Percentiles rank a stretch among this genome's conserved stretches.
Evolutionary conservation across 2,113 vertebrate genomes (phyloP).

Genomic region (Meles meles): DNA sequence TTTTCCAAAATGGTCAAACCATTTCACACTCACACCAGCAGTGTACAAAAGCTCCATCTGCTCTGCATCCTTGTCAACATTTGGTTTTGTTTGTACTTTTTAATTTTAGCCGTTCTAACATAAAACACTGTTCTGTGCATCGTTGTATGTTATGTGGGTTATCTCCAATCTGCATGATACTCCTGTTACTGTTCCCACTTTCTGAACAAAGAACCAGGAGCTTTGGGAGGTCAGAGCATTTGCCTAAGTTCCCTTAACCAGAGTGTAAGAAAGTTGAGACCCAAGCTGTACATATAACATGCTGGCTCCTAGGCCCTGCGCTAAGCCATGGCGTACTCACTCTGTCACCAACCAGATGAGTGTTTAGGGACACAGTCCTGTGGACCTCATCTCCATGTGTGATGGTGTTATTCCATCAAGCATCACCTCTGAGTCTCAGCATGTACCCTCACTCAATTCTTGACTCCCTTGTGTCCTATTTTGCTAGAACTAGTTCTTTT

Average conservation of each 20-base stretch:
- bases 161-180: not conserved
- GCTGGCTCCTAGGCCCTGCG: not conserved
- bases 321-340: not conserved
- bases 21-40: not conserved
- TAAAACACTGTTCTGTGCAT: not conserved
- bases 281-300: not conserved
- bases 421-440: not conserved
- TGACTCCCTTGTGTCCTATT: not conserved
- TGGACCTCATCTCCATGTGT: not conserved
- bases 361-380: not conserved
- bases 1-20: not conserved
- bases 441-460: not conserved
- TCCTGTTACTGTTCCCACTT: not conserved
- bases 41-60: not conserved
- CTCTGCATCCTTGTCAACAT: not conserved
- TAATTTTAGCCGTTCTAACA: not conserved
- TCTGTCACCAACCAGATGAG: not conserved
- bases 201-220: not conserved
- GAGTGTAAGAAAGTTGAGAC: not conserved
- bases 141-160: not conserved
- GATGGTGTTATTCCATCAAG: not conserved
- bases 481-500: not conserved
- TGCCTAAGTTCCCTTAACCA: not conserved
- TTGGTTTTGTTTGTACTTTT: not conserved
- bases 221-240: not conserved